Conservation (phyloP, 2,888 invertebrate genomes). For the Melolontha melolontha region DNA sequence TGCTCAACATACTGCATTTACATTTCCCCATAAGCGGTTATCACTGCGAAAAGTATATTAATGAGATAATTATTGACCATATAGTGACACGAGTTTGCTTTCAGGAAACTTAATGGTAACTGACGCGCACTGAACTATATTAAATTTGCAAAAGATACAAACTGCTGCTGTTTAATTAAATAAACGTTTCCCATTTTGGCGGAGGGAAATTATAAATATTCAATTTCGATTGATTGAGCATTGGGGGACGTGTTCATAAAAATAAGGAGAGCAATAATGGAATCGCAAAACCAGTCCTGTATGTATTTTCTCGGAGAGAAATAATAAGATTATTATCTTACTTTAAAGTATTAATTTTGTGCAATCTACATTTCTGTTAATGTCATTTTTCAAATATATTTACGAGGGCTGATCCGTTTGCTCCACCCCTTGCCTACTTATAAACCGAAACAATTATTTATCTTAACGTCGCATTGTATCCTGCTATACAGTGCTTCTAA, state of each 20-base stretch:
- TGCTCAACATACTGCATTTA: not conserved
- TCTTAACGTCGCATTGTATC: too few relatives aligned
- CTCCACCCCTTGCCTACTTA: too few relatives aligned
- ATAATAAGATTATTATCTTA: too few relatives aligned
- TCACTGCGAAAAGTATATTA: slow-evolving; percentile 2
- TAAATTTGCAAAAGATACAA: slow-evolving; percentile 29
- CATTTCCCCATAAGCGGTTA: not conserved
- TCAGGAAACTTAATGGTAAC: slow-evolving; percentile 25
- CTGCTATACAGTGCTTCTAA: too few relatives aligned
- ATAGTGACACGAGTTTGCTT: slow-evolving; percentile 35
- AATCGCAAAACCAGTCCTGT: too few relatives aligned
- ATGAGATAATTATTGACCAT: slow-evolving; percentile 1
- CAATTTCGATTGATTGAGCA: slow-evolving; percentile 1
- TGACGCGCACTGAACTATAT: slow-evolving; percentile 19
- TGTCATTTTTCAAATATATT: too few relatives aligned
- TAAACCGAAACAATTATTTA: too few relatives aligned
- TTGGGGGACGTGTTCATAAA: not conserved
- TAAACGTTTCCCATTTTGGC: slow-evolving; percentile 17
- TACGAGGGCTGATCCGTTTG: too few relatives aligned
- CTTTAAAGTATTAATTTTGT: too few relatives aligned
- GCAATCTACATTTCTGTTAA: too few relatives aligned
- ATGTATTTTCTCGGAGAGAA: too few relatives aligned
- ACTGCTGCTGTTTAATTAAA: slow-evolving; percentile 28
- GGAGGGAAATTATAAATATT: slow-evolving; percentile 13
- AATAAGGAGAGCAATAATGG: too few relatives aligned